phyloP scores from a whole-genome alignment of 2,113 vertebrate species.

The Rhombomys opimus region DNA sequence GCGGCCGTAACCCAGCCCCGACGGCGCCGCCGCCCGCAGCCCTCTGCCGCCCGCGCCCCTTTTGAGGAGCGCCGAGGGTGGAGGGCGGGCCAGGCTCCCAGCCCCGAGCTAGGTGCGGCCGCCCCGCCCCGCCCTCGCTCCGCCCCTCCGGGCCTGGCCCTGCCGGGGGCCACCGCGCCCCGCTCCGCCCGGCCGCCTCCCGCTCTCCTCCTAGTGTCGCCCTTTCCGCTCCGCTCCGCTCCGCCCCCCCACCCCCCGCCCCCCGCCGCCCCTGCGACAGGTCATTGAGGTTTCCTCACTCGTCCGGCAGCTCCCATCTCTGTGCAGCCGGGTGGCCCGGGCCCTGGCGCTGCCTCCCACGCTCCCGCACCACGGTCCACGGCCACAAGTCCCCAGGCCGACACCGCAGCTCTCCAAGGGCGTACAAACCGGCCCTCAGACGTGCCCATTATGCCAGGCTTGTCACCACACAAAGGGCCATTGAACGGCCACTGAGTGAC shows the following conservation, averaged over 20 bases:
- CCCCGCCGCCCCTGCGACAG: neutral
- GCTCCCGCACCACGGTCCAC: rapidly evolving
- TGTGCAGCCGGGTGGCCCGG: neutral
- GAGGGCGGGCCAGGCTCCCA: slow-evolving; percentile 20
- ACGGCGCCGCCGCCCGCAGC: slow-evolving; percentile 20
- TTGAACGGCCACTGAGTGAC: neutral
- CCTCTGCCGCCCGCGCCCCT: slow-evolving; percentile 52
- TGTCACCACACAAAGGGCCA: neutral
- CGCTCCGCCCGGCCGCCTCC: neutral
- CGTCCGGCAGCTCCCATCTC: neutral
- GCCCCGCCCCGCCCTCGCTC: neutral
- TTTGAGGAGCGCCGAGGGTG: slow-evolving; percentile 65
- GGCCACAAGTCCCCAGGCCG: neutral
- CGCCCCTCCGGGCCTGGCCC: neutral
- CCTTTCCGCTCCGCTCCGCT: neutral
- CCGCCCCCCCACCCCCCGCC: neutral
- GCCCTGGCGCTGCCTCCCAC: neutral
- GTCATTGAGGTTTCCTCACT: neutral
- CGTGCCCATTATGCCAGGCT: neutral
- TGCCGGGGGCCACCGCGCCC: neutral
- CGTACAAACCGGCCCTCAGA: neutral
- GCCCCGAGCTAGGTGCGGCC: slow-evolving; percentile 53
- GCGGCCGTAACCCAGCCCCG: slow-evolving; percentile 35
- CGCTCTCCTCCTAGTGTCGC: no score
- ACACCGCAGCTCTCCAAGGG: neutral